Evolutionary conservation across 2,797 vertebrate species (phyloP).

Genomic region (Sebastes reedi): DNA sequence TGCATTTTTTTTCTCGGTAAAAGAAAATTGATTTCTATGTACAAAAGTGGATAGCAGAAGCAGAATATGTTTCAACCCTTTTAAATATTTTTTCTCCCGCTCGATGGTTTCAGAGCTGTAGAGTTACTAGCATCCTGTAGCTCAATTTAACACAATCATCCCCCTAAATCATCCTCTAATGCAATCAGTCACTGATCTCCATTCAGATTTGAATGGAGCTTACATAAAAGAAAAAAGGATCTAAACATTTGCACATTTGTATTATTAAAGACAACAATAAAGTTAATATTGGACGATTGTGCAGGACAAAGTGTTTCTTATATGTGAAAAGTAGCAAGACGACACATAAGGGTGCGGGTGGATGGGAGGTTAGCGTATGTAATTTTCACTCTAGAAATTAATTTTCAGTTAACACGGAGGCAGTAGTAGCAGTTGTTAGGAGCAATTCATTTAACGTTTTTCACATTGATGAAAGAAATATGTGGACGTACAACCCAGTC

Average conservation of each 20-base stretch:
- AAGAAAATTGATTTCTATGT: background rate
- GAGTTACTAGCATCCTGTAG: background rate
- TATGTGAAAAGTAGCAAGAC: background rate
- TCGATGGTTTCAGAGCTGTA: background rate
- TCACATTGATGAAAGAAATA: background rate
- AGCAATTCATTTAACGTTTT: background rate
- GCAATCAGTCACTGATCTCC: background rate
- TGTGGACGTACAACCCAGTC: background rate
- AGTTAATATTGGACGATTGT: too few relatives aligned
- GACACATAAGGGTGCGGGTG: background rate
- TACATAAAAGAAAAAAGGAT: background rate
- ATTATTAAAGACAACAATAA: too few relatives aligned
- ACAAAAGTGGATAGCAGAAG: background rate
- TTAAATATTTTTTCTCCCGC: background rate
- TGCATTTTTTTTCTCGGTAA: background rate
- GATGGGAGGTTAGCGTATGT: accelerated
- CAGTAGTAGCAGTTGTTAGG: background rate
- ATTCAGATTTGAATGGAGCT: accelerated
- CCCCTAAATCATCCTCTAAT: background rate
- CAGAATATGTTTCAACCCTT: background rate
- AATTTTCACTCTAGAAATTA: background rate
- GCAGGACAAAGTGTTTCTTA: too few relatives aligned
- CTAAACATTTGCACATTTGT: too few relatives aligned
- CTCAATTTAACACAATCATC: background rate
- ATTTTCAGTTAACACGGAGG: background rate